Base-by-base conservation (phyloP, 2,113 vertebrate genomes). In the Leucosticte australis region DNA sequence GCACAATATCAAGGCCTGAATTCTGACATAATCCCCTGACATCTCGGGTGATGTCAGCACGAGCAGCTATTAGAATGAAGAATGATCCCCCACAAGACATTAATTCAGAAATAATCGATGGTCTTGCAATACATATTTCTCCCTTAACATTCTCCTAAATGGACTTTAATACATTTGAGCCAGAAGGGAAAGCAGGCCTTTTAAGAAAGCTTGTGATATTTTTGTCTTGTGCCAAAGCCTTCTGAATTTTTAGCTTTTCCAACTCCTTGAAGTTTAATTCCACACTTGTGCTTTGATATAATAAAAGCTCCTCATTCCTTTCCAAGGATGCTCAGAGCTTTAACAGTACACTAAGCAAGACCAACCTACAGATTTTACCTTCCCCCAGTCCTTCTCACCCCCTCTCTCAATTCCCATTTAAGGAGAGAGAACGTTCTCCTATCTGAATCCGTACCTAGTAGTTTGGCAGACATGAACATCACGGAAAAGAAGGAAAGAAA, bases 1-100 rank as follows among this genome's bases (percentile, higher is more conserved):
- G 93, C 70, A 85, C 65, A 95, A n/a, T 50, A 91, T 95, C 94
- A 91, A 92, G 74, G 81, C 67, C 57, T 91, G 50, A 92, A 76
- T 94, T 95, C 89, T 95, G 89, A 95, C 91, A 96, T 89, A 95
- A 94, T 94, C 65, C 89, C 87, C 59, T 85, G 87, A 95, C 89
- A 95, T 94, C 78, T 79, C 0, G 22, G 87, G 39, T 91, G 89
- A 96, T 94, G 91, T 92, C 94, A 95, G 89, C 78, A 88, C 1
- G 0, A 85, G 62, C 63, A 83, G 92, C 86, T 92, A 96, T 95
- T 95, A 95, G 59, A 83, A 88, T 95, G 90, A 95, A 93, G 82
- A 90, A 96, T 55, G 82, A 94, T 86, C 82, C 53, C 50, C 68
- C 90, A 55, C 55, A 92, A 92, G 90, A 90, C 87, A 88, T 83